Conservation (phyloP, 2,797 vertebrate genomes). For the Eremophila alpestris region DNA sequence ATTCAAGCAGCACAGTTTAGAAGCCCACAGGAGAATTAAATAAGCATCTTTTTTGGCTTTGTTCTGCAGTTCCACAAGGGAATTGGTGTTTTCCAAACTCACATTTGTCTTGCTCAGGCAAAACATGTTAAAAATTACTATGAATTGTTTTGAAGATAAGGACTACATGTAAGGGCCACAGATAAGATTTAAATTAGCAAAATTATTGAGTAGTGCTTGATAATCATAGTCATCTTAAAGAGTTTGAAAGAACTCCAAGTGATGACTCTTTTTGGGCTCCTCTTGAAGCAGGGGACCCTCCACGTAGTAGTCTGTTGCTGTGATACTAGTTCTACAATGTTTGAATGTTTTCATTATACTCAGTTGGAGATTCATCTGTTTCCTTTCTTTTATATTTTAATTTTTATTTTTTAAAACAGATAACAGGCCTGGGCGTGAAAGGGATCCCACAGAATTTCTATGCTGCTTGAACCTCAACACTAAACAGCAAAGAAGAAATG, state of each 20-base stretch:
- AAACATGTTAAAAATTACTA: neutral
- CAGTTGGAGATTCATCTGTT: neutral
- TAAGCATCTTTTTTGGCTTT: neutral
- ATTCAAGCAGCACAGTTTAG: neutral
- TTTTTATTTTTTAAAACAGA: slow-evolving; percentile 62
- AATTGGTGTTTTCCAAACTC: neutral
- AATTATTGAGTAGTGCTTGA: neutral
- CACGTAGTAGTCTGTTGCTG: neutral
- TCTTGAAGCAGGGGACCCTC: neutral
- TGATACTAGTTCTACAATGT: neutral
- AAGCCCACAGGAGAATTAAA: neutral
- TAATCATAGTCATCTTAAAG: neutral
- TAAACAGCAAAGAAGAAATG: neutral
- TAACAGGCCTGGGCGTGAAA: slow-evolving; percentile 85
- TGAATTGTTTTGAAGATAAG: neutral
- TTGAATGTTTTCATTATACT: neutral
- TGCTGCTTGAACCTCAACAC: slow-evolving; percentile 68
- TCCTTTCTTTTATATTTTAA: neutral
- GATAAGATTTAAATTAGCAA: neutral
- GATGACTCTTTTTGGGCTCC: neutral
- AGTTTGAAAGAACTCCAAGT: neutral
- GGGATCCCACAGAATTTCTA: slow-evolving; percentile 81
- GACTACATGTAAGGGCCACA: neutral
- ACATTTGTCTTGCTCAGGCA: neutral
- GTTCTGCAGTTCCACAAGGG: neutral